Evolutionary conservation across 2,797 vertebrate species (phyloP).

Genomic region (Microtus agrestis): DNA sequence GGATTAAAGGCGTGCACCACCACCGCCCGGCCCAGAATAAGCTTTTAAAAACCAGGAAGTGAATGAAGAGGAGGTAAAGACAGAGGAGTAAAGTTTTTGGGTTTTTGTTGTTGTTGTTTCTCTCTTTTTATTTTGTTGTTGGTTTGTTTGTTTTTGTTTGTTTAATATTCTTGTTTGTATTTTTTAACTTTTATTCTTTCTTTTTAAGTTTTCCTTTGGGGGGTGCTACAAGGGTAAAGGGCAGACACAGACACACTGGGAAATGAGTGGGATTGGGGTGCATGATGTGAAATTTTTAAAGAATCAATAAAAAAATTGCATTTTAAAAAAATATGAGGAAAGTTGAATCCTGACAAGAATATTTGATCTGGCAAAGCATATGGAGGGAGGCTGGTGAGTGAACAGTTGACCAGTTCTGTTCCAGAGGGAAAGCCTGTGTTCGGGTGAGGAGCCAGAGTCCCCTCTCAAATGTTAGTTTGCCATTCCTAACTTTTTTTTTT

Average conservation of each 20-base stretch:
- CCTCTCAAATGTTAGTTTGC: accelerated
- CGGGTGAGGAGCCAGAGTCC: not conserved
- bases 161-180: not conserved
- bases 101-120: too few relatives aligned
- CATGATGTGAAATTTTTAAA: not conserved
- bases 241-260: too few relatives aligned
- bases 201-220: too few relatives aligned
- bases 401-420: accelerated
- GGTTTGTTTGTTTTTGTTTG: not conserved
- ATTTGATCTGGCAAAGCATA: not conserved
- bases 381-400: not conserved
- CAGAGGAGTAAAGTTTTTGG: not conserved
- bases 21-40: too few relatives aligned
- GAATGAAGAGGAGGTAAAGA: not conserved
- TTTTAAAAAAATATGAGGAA: not conserved
- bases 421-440: not conserved
- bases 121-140: not conserved
- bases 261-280: too few relatives aligned
- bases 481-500: not conserved
- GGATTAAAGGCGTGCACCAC: too few relatives aligned
- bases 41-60: not conserved
- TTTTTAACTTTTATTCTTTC: too few relatives aligned
- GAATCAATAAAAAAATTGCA: not conserved
- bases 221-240: too few relatives aligned
- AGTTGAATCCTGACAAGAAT: not conserved